These are phyloP conservation scores for Episyrphus balteatus DNA, from an alignment of 1,140 invertebrate genomes.

Conservation along the genomic window DNA sequence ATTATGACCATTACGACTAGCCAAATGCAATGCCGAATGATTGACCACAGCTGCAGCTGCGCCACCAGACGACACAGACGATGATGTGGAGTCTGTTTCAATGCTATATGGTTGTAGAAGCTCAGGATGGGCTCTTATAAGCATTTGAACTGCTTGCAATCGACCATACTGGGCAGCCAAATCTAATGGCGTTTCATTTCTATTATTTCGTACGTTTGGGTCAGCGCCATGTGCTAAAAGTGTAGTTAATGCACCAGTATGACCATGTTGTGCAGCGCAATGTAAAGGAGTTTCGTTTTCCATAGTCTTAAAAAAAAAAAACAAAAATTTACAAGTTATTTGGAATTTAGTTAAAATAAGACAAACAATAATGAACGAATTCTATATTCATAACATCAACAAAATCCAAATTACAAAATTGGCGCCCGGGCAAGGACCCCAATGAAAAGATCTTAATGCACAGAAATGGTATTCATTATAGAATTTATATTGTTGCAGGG, in stretches of 20 bases:
- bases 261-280: constrained; percentile 89
- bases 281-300: constrained; percentile 90
- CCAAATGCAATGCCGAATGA: constrained; percentile 86
- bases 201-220: constrained; percentile 76
- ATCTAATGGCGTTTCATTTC: constrained; percentile 86
- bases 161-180: constrained; percentile 82
- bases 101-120: constrained; percentile 55
- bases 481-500: too few relatives aligned
- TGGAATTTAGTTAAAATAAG: constrained; percentile 4
- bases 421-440: too few relatives aligned
- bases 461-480: too few relatives aligned
- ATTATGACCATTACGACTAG: constrained; percentile 80
- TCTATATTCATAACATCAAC: too few relatives aligned
- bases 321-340: constrained; percentile 1
- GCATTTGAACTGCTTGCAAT: constrained; percentile 75
- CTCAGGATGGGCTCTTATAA: constrained; percentile 70
- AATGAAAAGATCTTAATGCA: too few relatives aligned
- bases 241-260: constrained; percentile 76
- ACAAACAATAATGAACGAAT: too few relatives aligned
- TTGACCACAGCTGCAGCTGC: constrained; percentile 43
- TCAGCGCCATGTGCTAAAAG: constrained; percentile 80
- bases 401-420: too few relatives aligned
- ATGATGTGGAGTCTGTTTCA: constrained; percentile 14
- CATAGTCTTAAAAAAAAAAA: constrained; percentile 58
- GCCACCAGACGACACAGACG: constrained; percentile 18